These are phyloP conservation scores for Thamnophis elegans DNA, from an alignment of 2,797 vertebrate genomes.

Conservation along the genomic window DNA sequence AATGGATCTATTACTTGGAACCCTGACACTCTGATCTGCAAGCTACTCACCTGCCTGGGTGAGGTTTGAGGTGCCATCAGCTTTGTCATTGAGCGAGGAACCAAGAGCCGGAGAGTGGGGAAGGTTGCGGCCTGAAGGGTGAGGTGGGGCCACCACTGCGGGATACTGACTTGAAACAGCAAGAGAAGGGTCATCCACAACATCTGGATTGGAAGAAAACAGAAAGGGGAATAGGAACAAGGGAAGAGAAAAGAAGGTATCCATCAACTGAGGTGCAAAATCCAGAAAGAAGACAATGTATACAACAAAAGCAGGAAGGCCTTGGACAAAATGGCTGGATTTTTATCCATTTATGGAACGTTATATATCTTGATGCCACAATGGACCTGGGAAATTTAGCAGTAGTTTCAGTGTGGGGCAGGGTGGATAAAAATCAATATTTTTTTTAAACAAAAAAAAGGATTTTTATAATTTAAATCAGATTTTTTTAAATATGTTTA, in stretches of 20 bases:
- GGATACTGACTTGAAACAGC: conserved; percentile 17
- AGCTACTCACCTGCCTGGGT: conserved; percentile 20
- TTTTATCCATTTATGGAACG: not conserved
- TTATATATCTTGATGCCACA: not conserved
- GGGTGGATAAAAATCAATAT: too few species aligned
- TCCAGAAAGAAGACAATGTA: not conserved
- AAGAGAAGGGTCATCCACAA: conserved; percentile 54
- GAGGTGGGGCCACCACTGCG: conserved; percentile 4
- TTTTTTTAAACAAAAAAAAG: too few species aligned
- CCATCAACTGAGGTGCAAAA: not conserved
- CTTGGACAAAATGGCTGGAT: not conserved
- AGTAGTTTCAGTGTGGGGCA: too few species aligned
- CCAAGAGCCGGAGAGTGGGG: conserved; percentile 40
- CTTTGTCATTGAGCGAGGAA: rapidly evolving
- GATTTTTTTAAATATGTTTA: too few species aligned
- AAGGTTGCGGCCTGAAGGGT: conserved; percentile 42
- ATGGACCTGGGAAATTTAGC: not conserved
- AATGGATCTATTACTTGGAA: too few species aligned
- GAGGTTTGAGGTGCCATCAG: not conserved
- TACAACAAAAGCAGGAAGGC: not conserved
- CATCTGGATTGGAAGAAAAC: conserved; percentile 31
- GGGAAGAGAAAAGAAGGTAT: not conserved
- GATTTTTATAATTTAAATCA: too few species aligned
- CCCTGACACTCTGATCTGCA: too few species aligned
- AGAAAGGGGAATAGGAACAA: not conserved